These are phyloP conservation scores for Ictalurus furcatus DNA, from an alignment of 2,113 vertebrate genomes.

Conservation along the genomic window DNA sequence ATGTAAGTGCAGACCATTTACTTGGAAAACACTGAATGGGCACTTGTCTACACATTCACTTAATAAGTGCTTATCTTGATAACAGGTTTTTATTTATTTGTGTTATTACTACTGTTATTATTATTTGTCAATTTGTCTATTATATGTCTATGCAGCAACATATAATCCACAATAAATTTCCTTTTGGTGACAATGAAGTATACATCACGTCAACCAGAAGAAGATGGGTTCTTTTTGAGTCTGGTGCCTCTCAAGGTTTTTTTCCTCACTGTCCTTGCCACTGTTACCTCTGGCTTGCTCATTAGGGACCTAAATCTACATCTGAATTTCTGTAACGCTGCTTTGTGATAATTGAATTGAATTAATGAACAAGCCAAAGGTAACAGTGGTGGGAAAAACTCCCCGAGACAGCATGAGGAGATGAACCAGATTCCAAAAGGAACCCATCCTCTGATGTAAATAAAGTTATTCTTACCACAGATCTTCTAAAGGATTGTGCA, in stretches of 20 bases:
- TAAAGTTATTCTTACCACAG: background rate
- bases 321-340: background rate
- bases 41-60: too few relatives aligned
- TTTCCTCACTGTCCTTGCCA: background rate
- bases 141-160: too few relatives aligned
- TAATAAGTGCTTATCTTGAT: too few relatives aligned
- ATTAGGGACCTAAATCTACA: background rate
- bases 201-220: background rate
- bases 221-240: background rate
- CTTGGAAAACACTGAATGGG: too few relatives aligned
- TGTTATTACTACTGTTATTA: too few relatives aligned
- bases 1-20: too few relatives aligned
- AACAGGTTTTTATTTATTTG: too few relatives aligned
- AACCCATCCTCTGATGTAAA: background rate
- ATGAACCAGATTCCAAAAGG: background rate
- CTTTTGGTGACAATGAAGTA: too few relatives aligned
- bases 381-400: background rate
- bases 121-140: too few relatives aligned
- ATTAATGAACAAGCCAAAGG: background rate
- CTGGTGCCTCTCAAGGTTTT: background rate
- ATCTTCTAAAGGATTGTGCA: background rate
- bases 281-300: background rate
- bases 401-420: background rate
- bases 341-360: background rate
- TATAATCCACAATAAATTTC: too few relatives aligned